Evolutionary conservation across 2,888 invertebrate genomes (phyloP), one percentile per base, ranked within the genome.

Genomic region (Brenthis daphne): DNA sequence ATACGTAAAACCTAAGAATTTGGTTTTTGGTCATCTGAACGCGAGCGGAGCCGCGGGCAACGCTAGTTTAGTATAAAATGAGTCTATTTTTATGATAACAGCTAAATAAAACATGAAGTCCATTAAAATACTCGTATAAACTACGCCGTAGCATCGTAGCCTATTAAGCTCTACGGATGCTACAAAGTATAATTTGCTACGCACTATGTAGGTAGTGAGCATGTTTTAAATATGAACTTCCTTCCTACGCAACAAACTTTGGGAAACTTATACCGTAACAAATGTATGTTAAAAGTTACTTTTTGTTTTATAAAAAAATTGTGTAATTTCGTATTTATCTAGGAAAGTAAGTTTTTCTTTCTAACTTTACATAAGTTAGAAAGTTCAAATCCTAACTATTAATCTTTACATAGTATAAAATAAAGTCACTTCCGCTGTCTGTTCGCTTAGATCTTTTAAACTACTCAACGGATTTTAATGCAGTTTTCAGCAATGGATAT

Each of bases 211-310:
- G 14, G 53, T 43, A 53, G 14, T 14, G 51, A 43, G 37, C 53
- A 43, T 60, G 48, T 60, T 50, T 60, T 60, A 50, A 60, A 60
- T 60, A 60, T 60, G 48, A 50, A 50, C 48, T 50, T 6, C n/a
- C 58, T 43, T 57, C 43, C 13, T n/a, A 29, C 60, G 60, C 50
- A 60, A 24, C 48, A 50, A 60, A 29, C 29, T 60, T 50, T 29
- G n/a, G 29, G n/a, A 60, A 60, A 60, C 50, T 50, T 20, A 20
- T 20, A 50, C 50, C 43, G 47, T 50, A 29, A 29, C 60, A 29
- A 24, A 16, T 50, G 60, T 60, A 48, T 20, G 20, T 20, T 20
- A 20, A 20, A 20, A 50, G 50, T 50, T 29, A 29, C 2, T 29
- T 60, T n/a, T 50, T 50, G 54, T 54, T 29, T 1, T 29, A 2